A percentile compares a stretch with the other conserved stretches of the same genome.
These are phyloP conservation scores for Lipotes vexillifer DNA, from an alignment of 2,113 vertebrate species.

Conservation along the genomic window DNA sequence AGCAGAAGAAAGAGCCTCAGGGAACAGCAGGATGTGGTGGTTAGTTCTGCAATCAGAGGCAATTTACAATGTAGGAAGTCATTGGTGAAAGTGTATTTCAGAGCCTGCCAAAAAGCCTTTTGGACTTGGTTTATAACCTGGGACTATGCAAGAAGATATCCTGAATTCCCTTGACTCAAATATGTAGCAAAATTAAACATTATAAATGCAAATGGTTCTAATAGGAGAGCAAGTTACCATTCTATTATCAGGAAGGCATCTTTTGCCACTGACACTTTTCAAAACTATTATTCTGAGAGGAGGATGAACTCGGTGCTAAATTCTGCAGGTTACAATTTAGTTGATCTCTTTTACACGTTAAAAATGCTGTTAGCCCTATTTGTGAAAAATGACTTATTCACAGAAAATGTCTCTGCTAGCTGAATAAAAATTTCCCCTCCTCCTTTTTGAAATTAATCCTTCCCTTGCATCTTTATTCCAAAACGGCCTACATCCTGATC, in stretches of 20 bases:
- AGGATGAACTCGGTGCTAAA: neutral
- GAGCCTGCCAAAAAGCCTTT: neutral
- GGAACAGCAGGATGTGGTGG: neutral
- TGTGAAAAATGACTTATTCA: neutral
- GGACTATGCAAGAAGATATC: neutral
- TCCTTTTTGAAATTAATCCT: neutral
- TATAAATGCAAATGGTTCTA: neutral
- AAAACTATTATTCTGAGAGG: neutral
- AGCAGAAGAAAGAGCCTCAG: neutral
- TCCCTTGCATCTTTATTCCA: neutral
- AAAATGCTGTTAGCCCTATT: neutral
- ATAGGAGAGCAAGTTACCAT: neutral
- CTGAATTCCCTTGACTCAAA: neutral
- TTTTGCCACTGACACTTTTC: neutral
- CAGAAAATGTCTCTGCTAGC: neutral
- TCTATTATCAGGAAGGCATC: neutral
- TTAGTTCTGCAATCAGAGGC: conserved; percentile 14
- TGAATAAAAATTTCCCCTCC: neutral
- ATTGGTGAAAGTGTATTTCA: neutral
- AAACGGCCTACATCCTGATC: neutral
- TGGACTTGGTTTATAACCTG: neutral
- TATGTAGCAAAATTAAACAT: neutral
- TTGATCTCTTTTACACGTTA: neutral
- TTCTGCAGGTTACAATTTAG: neutral
- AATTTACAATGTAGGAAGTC: conserved; percentile 40